Percentiles rank a stretch among this genome's conserved stretches.
Evolutionary conservation across 2,888 invertebrate genomes (phyloP).

Genomic region (Drepanosiphum platanoidis): DNA sequence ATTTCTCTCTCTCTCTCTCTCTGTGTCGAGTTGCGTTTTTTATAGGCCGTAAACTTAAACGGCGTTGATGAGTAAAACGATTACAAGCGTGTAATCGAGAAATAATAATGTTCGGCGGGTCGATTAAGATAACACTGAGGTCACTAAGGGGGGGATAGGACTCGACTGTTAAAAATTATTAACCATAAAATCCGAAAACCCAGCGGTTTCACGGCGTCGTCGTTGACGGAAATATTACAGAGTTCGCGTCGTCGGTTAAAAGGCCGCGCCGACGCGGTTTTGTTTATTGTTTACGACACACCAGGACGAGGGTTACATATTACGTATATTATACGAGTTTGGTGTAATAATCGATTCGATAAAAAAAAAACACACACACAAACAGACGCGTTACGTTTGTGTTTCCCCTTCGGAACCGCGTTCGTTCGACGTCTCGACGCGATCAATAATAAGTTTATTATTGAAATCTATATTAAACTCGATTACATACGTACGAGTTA

Average conservation of each 20-base stretch:
- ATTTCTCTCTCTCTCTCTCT: not conserved
- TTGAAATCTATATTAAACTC: not conserved
- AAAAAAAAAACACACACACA: not conserved
- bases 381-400: not conserved
- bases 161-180: slow-evolving; percentile 9
- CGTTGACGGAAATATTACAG: not conserved
- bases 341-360: too few relatives aligned
- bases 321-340: too few relatives aligned
- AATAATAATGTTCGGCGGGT: slow-evolving; percentile 12
- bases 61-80: slow-evolving; percentile 10
- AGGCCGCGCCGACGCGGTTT: not conserved
- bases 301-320: too few relatives aligned
- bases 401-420: not conserved
- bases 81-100: not conserved
- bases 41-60: not conserved
- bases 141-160: too few relatives aligned
- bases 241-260: not conserved
- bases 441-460: not conserved
- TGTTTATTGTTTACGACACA: not conserved
- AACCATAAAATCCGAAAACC: not conserved
- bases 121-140: slow-evolving; percentile 9
- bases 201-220: not conserved
- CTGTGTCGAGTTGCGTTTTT: not conserved
- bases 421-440: too few relatives aligned
- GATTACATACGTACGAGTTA: not conserved